Evolutionary conservation across 2,797 vertebrate species (phyloP).

Genomic region (Diplodus sargus): DNA sequence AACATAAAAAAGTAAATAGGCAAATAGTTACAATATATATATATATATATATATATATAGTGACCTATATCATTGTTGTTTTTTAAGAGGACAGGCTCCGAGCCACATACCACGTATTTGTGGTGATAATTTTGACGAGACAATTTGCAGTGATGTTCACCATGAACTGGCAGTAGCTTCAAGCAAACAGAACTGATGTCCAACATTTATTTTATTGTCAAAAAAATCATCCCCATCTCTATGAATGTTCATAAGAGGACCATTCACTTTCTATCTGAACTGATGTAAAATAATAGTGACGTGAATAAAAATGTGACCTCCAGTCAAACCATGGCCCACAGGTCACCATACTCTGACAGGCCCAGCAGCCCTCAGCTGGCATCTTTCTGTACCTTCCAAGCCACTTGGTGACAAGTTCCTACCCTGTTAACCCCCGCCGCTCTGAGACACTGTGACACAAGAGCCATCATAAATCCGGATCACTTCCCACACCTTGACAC

Average conservation of each 20-base stretch:
- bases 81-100: too few relatives aligned
- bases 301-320: slow-evolving; percentile 1
- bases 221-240: not conserved
- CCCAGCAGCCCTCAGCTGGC: not conserved
- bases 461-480: slow-evolving; percentile 36
- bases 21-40: too few relatives aligned
- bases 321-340: not conserved
- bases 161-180: not conserved
- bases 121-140: too few relatives aligned
- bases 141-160: too few relatives aligned
- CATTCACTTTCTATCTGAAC: not conserved
- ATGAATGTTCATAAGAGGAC: not conserved
- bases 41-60: too few relatives aligned
- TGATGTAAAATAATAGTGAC: not conserved
- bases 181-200: not conserved
- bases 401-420: not conserved
- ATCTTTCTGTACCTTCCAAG: not conserved
- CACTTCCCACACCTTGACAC: not conserved
- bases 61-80: too few relatives aligned
- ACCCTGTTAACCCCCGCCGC: slow-evolving; percentile 12
- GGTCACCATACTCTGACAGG: slow-evolving; percentile 4
- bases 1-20: too few relatives aligned
- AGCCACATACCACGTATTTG: too few relatives aligned
- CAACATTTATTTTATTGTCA: not conserved
- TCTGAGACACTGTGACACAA: slow-evolving; percentile 20